These are phyloP conservation scores for Gephyroberyx darwinii DNA, from an alignment of 2,797 vertebrate genomes.

Conservation along the genomic window DNA sequence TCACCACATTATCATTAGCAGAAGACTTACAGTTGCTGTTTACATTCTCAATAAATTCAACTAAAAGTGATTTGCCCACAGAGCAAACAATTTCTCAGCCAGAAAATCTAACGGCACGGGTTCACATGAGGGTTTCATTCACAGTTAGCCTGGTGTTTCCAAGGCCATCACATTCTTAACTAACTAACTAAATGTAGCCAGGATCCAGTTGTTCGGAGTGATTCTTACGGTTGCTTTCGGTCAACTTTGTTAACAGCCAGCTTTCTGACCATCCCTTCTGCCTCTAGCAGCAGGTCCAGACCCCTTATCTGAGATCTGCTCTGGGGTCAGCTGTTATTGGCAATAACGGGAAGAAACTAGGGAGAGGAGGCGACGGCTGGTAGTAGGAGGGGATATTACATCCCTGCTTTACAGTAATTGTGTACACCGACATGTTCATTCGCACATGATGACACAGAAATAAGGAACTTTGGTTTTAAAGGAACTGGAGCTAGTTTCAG, in stretches of 20 bases:
- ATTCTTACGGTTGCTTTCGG: not conserved
- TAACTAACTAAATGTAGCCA: slow-evolving; percentile 45
- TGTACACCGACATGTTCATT: not conserved
- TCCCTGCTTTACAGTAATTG: not conserved
- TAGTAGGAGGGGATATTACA: slow-evolving; percentile 8
- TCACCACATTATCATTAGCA: not conserved
- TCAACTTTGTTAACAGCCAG: slow-evolving; percentile 22
- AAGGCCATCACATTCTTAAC: slow-evolving; percentile 32
- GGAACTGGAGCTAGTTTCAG: too few species aligned
- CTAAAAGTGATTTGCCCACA: not conserved
- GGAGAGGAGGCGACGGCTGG: not conserved
- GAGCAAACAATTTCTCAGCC: slow-evolving; percentile 25
- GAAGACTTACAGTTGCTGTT: not conserved
- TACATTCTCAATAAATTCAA: not conserved
- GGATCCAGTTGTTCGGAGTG: slow-evolving; percentile 21
- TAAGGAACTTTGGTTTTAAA: not conserved
- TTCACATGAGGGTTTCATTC: not conserved
- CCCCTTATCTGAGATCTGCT: slow-evolving; percentile 36
- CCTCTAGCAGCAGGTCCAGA: slow-evolving; percentile 19
- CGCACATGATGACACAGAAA: slow-evolving; percentile 6
- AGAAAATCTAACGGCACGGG: not conserved
- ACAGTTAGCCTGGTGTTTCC: slow-evolving; percentile 33
- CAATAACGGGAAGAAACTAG: slow-evolving; percentile 21
- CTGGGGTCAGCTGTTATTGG: slow-evolving; percentile 39
- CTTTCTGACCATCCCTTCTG: slow-evolving; percentile 27